Conservation (phyloP, 2,113 vertebrate genomes). For the Paradoxurus hermaphroditus region DNA sequence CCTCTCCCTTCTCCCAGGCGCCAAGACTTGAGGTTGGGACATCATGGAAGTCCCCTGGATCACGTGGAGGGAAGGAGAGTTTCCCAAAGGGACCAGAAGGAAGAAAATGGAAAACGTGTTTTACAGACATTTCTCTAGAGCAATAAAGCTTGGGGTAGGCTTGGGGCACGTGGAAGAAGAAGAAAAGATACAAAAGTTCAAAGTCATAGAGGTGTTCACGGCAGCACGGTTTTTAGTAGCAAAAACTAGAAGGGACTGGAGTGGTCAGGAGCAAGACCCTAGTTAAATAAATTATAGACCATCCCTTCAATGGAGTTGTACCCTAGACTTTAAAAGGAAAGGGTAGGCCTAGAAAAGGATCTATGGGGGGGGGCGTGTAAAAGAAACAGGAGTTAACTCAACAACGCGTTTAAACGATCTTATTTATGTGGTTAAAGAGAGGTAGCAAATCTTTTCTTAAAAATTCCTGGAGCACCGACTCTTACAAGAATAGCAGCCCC, state of each 20-base stretch:
- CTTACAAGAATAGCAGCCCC: not conserved
- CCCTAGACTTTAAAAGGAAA: not conserved
- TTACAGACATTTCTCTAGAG: not conserved
- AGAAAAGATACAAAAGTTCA: not conserved
- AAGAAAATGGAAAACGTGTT: not conserved
- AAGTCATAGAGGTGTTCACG: not conserved
- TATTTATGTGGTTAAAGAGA: slow-evolving; percentile 38
- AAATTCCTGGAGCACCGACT: not conserved
- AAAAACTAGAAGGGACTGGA: not conserved
- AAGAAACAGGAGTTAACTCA: not conserved
- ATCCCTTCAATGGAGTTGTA: not conserved
- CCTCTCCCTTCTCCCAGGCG: too few species aligned
- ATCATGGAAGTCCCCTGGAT: not conserved
- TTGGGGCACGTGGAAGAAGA: not conserved
- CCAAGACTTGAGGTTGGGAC: not conserved
- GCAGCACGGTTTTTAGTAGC: not conserved
- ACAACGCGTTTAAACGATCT: not conserved
- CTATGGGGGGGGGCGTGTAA: not conserved
- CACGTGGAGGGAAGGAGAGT: not conserved
- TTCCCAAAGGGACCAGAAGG: not conserved
- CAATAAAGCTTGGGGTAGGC: not conserved
- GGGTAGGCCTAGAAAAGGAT: not conserved
- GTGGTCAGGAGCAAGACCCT: not conserved
- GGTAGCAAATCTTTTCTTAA: not conserved
- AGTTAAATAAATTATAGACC: not conserved